Conservation (phyloP, 2,888 invertebrate species). For the Axea sp. region DNA sequence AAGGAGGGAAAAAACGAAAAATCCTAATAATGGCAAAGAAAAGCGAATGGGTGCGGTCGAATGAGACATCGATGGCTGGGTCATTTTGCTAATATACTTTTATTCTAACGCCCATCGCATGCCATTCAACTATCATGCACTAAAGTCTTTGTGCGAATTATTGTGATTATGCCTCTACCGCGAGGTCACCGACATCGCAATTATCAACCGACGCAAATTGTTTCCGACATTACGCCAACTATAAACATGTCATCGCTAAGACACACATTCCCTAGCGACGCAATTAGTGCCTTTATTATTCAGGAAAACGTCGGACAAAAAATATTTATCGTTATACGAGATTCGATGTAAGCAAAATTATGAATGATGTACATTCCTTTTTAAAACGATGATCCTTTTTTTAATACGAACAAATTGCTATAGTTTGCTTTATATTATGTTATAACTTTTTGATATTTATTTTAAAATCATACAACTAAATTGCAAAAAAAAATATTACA, state of each 20-base stretch:
- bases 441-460: too few relatives aligned
- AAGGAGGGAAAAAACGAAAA: too few relatives aligned
- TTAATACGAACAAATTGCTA: too few relatives aligned
- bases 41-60: conserved; percentile 23
- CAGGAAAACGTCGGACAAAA: too few relatives aligned
- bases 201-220: conserved; percentile 67
- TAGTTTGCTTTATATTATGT: too few relatives aligned
- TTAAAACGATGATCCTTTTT: too few relatives aligned
- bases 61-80: conserved; percentile 50
- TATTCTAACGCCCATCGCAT: conserved; percentile 67
- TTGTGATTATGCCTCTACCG: conserved; percentile 64
- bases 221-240: conserved; percentile 64
- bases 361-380: too few relatives aligned
- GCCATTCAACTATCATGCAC: conserved; percentile 65
- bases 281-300: too few relatives aligned
- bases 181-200: conserved; percentile 66
- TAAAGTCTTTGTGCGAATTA: conserved; percentile 66
- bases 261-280: conserved; percentile 9
- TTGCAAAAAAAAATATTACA: too few relatives aligned
- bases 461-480: too few relatives aligned
- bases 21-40: not conserved
- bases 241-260: conserved; percentile 46
- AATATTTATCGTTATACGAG: too few relatives aligned
- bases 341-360: too few relatives aligned
- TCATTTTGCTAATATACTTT: conserved; percentile 65